Conservation (phyloP, 30 jellyfish, hydroid and myxozoan genomes). For the Chrysaora quinquecirrha region DNA sequence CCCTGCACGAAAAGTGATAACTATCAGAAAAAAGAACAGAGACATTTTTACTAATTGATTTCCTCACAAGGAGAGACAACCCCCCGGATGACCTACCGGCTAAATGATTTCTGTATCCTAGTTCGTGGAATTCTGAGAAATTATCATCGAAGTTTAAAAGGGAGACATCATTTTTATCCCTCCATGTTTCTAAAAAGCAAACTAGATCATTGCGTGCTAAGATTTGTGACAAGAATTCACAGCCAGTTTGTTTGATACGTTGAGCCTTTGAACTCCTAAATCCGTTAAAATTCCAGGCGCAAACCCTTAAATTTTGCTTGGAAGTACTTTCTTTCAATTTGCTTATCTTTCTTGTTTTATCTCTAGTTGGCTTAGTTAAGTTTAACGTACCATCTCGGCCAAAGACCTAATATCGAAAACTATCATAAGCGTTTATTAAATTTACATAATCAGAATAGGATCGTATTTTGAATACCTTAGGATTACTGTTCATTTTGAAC, state of each 20-base stretch:
- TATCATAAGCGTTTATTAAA: background rate
- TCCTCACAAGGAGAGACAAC: no score
- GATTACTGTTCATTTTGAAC: background rate
- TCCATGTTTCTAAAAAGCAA: no score
- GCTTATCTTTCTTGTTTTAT: no score
- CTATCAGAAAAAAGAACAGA: no score
- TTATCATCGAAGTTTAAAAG: no score
- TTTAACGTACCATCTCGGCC: slow-evolving; percentile 1
- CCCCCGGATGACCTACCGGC: no score
- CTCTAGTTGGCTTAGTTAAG: no score
- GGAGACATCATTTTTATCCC: no score
- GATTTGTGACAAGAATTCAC: background rate
- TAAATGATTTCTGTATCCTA: background rate
- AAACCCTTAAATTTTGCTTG: background rate
- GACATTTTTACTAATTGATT: no score
- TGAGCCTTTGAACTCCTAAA: background rate
- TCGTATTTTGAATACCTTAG: background rate
- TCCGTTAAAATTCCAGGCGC: background rate
- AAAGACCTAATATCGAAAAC: background rate
- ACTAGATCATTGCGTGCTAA: background rate
- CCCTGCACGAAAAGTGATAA: no score
- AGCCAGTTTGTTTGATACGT: background rate
- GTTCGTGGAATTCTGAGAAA: background rate
- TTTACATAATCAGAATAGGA: background rate
- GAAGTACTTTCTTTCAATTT: background rate